Percentiles rank a stretch among this genome's conserved stretches.
phyloP scores from a whole-genome alignment of 2,888 invertebrate species.

The Lamellibrachia satsuma region DNA sequence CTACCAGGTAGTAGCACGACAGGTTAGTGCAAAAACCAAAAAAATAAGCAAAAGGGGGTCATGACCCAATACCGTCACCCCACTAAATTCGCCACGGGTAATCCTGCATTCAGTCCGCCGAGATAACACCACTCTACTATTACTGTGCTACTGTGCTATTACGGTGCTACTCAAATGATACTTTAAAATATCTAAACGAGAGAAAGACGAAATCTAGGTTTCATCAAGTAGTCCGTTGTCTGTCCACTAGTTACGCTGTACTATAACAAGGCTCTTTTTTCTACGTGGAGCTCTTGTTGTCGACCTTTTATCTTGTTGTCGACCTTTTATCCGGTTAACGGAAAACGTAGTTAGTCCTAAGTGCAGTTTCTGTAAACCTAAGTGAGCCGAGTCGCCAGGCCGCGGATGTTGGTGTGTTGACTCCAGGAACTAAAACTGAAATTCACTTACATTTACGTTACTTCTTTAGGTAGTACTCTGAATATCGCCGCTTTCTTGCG shows the following conservation, averaged over 20 bases:
- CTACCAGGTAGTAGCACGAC: too few species aligned
- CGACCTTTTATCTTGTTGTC: too few species aligned
- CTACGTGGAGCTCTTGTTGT: background rate
- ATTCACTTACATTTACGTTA: background rate
- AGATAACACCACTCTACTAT: too few species aligned
- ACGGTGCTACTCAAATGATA: too few species aligned
- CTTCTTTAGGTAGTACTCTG: background rate
- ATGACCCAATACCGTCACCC: too few species aligned
- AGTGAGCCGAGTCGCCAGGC: background rate
- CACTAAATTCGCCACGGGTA: too few species aligned
- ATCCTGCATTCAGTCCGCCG: too few species aligned
- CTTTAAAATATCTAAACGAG: background rate
- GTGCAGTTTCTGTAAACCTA: background rate
- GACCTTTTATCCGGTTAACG: background rate
- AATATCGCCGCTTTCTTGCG: background rate
- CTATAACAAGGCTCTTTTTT: background rate
- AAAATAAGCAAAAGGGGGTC: too few species aligned
- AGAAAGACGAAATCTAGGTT: background rate
- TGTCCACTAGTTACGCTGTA: background rate
- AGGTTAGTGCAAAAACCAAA: too few species aligned
- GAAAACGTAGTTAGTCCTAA: background rate
- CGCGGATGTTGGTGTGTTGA: background rate
- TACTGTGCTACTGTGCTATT: too few species aligned
- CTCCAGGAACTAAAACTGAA: background rate
- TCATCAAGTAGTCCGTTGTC: background rate